These are phyloP conservation scores for Apogon hyalosoma DNA, from an alignment of 2,797 vertebrate genomes.

Conservation along the genomic window DNA sequence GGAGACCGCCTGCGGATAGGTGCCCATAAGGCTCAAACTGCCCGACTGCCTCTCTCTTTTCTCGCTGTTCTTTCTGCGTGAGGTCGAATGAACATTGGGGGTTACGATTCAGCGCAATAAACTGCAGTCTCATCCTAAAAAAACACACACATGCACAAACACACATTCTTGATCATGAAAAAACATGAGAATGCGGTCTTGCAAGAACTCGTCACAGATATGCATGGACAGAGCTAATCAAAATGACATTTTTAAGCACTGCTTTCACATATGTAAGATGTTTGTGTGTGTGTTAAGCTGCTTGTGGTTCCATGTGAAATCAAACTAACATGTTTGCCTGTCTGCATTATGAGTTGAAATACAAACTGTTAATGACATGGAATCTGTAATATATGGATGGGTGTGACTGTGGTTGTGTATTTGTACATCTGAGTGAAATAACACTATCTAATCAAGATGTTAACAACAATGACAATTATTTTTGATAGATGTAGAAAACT, in stretches of 20 bases:
- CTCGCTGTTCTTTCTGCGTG: conserved; percentile 66
- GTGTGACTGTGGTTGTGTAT: neutral
- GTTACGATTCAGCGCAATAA: conserved; percentile 60
- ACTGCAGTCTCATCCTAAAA: conserved; percentile 55
- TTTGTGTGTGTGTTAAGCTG: neutral
- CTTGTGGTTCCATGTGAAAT: conserved; percentile 10
- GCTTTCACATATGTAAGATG: neutral
- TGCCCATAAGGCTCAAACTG: conserved; percentile 64
- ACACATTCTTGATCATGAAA: conserved; percentile 27
- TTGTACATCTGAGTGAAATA: conserved; percentile 16
- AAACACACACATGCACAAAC: neutral
- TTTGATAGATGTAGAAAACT: neutral
- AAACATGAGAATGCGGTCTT: conserved; percentile 28
- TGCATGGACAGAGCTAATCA: conserved; percentile 21
- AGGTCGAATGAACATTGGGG: conserved; percentile 65
- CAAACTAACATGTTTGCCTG: conserved; percentile 3
- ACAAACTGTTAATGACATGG: conserved; percentile 35
- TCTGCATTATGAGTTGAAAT: conserved; percentile 32
- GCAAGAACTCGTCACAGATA: conserved; percentile 25
- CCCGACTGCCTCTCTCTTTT: conserved; percentile 48
- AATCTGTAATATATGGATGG: conserved; percentile 33
- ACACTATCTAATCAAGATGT: conserved; percentile 40
- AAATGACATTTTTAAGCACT: conserved; percentile 34
- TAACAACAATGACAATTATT: conserved; percentile 26
- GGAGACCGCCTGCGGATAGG: conserved; percentile 64